phyloP scores from a whole-genome alignment of 1,140 invertebrate genomes.

The Lepidostoma basale region DNA sequence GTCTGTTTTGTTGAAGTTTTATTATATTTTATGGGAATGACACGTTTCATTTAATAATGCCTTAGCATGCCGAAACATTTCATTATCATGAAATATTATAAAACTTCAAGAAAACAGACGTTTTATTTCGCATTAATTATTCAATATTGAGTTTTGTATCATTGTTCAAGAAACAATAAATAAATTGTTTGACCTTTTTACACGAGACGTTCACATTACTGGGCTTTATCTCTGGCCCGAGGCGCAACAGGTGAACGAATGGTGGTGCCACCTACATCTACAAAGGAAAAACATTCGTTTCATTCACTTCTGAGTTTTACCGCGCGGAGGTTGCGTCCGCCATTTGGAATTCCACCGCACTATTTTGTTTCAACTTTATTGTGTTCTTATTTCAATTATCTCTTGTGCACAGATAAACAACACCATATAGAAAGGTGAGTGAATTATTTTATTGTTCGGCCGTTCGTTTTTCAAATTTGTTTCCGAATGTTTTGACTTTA shows the following conservation, averaged over 20 bases:
- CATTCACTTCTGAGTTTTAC: background rate
- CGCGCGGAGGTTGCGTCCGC: conserved; percentile 11
- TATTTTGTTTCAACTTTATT: conserved; percentile 4
- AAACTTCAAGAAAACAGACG: too few species aligned
- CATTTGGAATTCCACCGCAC: conserved; percentile 1
- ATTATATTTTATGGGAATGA: too few species aligned
- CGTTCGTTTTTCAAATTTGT: background rate
- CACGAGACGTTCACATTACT: too few species aligned
- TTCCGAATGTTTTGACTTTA: conserved; percentile 1
- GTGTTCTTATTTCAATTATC: background rate
- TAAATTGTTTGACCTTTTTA: too few species aligned
- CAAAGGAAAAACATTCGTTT: background rate
- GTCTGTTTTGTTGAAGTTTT: too few species aligned
- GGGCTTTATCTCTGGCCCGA: too few species aligned
- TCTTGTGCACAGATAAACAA: background rate
- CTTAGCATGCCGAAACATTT: too few species aligned
- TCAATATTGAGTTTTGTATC: too few species aligned
- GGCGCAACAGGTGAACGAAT: conserved; percentile 16
- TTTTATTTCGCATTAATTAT: too few species aligned
- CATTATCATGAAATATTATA: too few species aligned
- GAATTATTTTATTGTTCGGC: background rate
- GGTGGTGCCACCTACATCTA: conserved; percentile 15
- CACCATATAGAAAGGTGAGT: background rate
- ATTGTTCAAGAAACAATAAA: too few species aligned
- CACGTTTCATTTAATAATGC: too few species aligned